Conservation (phyloP, 2,797 vertebrate species). For the Clamator glandarius region DNA sequence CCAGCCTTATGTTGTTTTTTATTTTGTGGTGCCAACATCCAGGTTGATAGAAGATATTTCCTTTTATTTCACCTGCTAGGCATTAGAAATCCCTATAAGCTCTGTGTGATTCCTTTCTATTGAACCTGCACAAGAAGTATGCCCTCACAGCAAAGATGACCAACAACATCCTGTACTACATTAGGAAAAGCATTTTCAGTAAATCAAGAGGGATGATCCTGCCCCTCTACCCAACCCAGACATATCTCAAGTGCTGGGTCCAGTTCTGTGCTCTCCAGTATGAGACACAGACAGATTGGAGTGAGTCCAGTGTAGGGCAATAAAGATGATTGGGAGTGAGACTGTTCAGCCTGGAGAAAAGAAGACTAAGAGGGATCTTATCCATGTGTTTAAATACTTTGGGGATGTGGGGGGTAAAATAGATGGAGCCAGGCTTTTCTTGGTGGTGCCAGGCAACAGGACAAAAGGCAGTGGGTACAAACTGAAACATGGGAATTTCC, state of each 20-base stretch:
- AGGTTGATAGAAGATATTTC: not conserved
- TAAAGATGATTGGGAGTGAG: not conserved
- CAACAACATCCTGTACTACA: not conserved
- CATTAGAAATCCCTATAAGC: not conserved
- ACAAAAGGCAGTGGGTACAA: not conserved
- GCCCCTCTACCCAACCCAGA: not conserved
- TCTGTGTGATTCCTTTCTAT: not conserved
- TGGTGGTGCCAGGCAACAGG: not conserved
- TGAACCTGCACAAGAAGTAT: not conserved
- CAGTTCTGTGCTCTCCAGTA: not conserved
- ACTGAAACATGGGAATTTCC: not conserved
- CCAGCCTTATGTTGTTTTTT: not conserved
- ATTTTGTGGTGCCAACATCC: not conserved
- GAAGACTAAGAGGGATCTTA: rapidly evolving
- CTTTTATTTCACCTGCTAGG: not conserved
- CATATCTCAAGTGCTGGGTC: not conserved
- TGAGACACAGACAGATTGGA: not conserved
- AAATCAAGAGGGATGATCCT: rapidly evolving
- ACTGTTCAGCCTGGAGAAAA: not conserved
- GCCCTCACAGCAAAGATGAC: not conserved
- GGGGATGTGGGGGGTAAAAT: not conserved
- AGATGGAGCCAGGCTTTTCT: not conserved
- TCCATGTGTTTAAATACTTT: rapidly evolving
- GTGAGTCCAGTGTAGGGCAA: not conserved
- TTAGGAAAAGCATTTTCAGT: not conserved